phyloP scores from a whole-genome alignment of 2,113 vertebrate species.

The Cricetomys ansorgei region DNA sequence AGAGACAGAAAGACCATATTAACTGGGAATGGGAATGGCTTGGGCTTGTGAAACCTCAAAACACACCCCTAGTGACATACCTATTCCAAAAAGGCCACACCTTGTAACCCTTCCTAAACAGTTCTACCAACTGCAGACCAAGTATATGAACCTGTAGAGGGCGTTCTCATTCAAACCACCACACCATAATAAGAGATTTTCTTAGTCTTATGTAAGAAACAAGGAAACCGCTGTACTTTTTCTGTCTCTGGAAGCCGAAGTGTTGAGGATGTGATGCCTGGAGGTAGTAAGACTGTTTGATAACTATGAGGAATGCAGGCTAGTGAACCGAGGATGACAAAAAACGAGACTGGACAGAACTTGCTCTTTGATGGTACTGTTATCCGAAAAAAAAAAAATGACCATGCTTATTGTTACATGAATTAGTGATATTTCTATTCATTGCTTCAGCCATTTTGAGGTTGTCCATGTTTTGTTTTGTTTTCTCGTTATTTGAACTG shows the following conservation, averaged over 20 bases:
- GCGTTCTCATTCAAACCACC: not conserved
- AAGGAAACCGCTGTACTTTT: not conserved
- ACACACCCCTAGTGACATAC: not conserved
- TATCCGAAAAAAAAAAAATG: not conserved
- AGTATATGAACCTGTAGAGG: too few species aligned
- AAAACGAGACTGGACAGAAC: not conserved
- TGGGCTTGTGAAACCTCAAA: not conserved
- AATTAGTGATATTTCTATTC: slow-evolving; percentile 13
- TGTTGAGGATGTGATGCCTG: not conserved
- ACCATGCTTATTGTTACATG: not conserved
- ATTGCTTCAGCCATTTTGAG: slow-evolving; percentile 1
- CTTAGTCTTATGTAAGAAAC: slow-evolving; percentile 4
- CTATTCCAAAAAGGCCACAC: not conserved
- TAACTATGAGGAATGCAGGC: not conserved
- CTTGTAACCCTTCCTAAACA: not conserved
- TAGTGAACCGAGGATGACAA: not conserved
- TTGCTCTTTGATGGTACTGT: not conserved
- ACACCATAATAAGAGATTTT: not conserved
- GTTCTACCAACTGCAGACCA: not conserved
- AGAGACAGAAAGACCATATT: not conserved
- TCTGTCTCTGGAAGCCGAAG: not conserved
- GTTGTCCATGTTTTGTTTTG: not conserved
- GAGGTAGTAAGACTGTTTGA: not conserved
- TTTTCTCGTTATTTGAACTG: slow-evolving; percentile 34
- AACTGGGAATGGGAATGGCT: not conserved